These are phyloP conservation scores for Thelaira solivaga DNA, from an alignment of 2,888 invertebrate genomes.

Conservation along the genomic window DNA sequence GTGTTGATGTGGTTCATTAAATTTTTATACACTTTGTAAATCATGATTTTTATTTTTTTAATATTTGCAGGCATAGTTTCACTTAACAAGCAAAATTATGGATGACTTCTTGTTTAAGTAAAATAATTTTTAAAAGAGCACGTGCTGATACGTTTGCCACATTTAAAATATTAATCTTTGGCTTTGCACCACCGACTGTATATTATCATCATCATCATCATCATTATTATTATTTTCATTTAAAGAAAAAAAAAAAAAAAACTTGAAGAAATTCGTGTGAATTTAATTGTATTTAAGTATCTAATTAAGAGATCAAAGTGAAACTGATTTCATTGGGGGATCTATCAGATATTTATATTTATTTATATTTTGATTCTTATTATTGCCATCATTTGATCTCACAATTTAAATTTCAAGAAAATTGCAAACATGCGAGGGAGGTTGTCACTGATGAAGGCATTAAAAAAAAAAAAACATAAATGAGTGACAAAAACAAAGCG, in stretches of 20 bases:
- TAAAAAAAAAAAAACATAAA: slow-evolving; percentile 33
- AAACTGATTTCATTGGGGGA: slow-evolving; percentile 46
- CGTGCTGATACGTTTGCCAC: slow-evolving; percentile 45
- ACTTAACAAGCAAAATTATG: slow-evolving; percentile 8
- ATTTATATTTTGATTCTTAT: too few species aligned
- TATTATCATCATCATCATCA: slow-evolving; percentile 46
- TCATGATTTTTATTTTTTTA: slow-evolving; percentile 35
- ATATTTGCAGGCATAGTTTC: slow-evolving; percentile 38
- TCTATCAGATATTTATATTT: slow-evolving; percentile 43
- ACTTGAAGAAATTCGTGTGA: slow-evolving; percentile 73
- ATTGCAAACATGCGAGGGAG: background rate
- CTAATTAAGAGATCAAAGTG: slow-evolving; percentile 75
- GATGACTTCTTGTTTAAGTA: background rate
- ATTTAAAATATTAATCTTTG: background rate
- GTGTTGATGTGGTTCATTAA: slow-evolving; percentile 54
- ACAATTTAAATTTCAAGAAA: slow-evolving; percentile 14
- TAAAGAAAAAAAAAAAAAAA: too few species aligned
- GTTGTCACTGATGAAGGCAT: background rate
- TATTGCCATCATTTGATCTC: slow-evolving; percentile 51
- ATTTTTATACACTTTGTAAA: slow-evolving; percentile 23
- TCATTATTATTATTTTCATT: slow-evolving; percentile 54
- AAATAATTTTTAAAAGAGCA: slow-evolving; percentile 47
- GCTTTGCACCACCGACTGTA: too few species aligned
- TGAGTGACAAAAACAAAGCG: slow-evolving; percentile 50
- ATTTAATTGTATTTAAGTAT: slow-evolving; percentile 74